Evolutionary conservation across 2,888 invertebrate species (phyloP), one percentile per base, ranked within the genome.

Genomic region (Spisula subtruncata): DNA sequence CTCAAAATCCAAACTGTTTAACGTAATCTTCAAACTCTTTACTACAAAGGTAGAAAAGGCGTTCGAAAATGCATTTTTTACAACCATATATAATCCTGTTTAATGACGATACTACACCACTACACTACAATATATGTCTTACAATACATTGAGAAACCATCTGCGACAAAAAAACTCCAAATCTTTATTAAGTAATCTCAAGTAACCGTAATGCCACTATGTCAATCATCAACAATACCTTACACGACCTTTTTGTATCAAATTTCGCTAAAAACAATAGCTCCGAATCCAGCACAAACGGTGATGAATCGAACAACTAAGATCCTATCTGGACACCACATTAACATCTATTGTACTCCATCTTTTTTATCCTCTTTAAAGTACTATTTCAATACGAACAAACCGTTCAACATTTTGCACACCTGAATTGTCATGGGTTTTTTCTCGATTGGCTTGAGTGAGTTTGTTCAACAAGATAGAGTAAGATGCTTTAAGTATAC

Each of bases 371-470:
- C 25, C 75, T 51, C 79, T 48, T 85, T 56, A 80, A 54, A n/a
- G 6, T 79, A 79, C 54, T 85, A 85, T 35, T 85, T 85, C 75
- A 87, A 35, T 35, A 79, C n/a, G n/a, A n/a, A n/a, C n/a, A 81
- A 79, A 83, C 87, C 60, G 25, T 66, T 88, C 80, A 79, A 83
- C 87, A 83, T 29, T 66, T 88, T 83, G 48, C 87, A 79, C 85
- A 90, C 90, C 71, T 90, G 87, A 85, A 84, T 87, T 85, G 82
- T n/a, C n/a, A n/a, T n/a, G n/a, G n/a, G n/a, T 83, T 90, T 85
- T 60, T 82, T 81, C 81, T 79, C 75, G 75, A 75, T 25, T 75
- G 75, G 75, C 75, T 75, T 75, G 75, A 75, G 75, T 75, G 20
- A 32, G 75, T 75, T 75, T 35, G 18, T 75, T 35, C 75, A n/a